phyloP scores from a whole-genome alignment of 2,888 invertebrate species.

The Allygus modestus region DNA sequence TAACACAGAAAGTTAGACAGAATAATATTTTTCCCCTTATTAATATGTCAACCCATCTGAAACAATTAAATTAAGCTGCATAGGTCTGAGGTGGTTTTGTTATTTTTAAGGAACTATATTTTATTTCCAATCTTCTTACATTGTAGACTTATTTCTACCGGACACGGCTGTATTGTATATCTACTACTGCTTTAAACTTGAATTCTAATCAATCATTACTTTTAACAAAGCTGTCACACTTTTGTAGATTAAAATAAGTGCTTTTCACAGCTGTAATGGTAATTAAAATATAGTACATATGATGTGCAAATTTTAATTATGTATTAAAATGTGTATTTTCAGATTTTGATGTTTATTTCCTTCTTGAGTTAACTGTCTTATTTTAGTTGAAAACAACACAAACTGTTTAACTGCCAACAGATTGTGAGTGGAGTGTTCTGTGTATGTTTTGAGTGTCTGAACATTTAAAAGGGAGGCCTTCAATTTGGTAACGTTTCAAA shows the following conservation, averaged over 20 bases:
- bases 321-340: constrained; percentile 57
- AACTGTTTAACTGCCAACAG: no score
- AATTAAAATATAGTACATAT: constrained; percentile 27
- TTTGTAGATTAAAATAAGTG: constrained; percentile 53
- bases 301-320: constrained; percentile 53
- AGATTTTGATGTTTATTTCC: constrained; percentile 7
- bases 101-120: no score
- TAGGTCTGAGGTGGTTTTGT: no score
- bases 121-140: neutral
- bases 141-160: neutral
- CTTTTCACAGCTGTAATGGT: constrained; percentile 42
- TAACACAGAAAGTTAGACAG: no score
- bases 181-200: neutral
- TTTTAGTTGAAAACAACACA: no score
- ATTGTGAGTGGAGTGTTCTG: no score
- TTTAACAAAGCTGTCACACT: constrained; percentile 18
- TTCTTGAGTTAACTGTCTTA: neutral
- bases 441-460: no score
- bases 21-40: no score
- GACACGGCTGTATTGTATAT: neutral
- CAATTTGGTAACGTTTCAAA: no score
- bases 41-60: no score
- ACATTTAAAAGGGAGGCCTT: no score
- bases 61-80: no score
- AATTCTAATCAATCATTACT: constrained; percentile 12